Percentiles rank a stretch among this genome's conserved stretches.
Conservation (phyloP, 2,888 invertebrate genomes). For the Napeogenes sylphis region DNA sequence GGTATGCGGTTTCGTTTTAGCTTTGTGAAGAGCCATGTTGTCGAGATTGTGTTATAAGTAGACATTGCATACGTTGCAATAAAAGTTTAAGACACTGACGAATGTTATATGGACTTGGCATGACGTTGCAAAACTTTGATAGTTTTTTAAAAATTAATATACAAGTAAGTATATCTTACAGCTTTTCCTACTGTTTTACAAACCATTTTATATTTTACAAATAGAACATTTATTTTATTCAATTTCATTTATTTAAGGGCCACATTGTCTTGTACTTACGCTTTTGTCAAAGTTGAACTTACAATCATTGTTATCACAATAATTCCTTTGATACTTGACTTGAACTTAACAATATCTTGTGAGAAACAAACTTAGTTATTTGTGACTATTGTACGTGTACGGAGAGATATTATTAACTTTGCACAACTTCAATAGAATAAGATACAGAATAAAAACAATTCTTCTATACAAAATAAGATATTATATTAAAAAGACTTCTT, state of each 20-base stretch:
- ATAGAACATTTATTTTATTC: slow-evolving; percentile 7
- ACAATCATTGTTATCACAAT: slow-evolving; percentile 15
- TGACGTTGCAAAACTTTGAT: slow-evolving; percentile 27
- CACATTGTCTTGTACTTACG: slow-evolving; percentile 9
- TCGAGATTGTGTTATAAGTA: slow-evolving; percentile 57
- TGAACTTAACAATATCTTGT: slow-evolving; percentile 13
- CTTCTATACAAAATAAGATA: background rate
- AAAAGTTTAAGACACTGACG: slow-evolving; percentile 72
- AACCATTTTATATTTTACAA: background rate
- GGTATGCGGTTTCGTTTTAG: slow-evolving; percentile 60
- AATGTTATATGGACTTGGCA: slow-evolving; percentile 56
- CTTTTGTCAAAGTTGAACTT: slow-evolving; percentile 14
- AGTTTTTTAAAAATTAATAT: slow-evolving; percentile 22
- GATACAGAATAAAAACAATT: slow-evolving; percentile 6
- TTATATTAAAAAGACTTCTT: slow-evolving; percentile 2
- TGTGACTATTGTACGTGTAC: slow-evolving; percentile 10
- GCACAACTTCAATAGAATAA: slow-evolving; percentile 5
- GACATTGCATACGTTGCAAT: slow-evolving; percentile 65
- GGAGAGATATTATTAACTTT: slow-evolving; percentile 8
- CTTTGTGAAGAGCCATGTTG: slow-evolving; percentile 46
- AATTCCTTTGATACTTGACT: slow-evolving; percentile 12
- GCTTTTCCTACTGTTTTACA: slow-evolving; percentile 6
- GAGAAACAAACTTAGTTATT: slow-evolving; percentile 12
- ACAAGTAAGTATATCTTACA: slow-evolving; percentile 16
- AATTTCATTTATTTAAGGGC: slow-evolving; percentile 10